phyloP scores from a whole-genome alignment of 1,140 invertebrate genomes.

The Pogonomyrmex californicus region DNA sequence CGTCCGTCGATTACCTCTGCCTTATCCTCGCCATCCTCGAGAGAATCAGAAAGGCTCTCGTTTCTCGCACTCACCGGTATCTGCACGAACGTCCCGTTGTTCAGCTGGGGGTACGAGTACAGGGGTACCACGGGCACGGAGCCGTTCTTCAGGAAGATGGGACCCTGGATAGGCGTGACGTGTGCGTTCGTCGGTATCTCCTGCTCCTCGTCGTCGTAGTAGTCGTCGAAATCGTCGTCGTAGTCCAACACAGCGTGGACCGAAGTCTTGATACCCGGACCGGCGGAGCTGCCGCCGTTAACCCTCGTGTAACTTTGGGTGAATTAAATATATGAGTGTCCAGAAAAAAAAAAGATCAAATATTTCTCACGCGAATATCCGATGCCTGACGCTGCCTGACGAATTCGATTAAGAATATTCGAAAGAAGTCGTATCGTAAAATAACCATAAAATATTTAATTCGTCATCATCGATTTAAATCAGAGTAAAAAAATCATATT shows the following conservation, averaged over 20 bases:
- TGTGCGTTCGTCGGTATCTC: slow-evolving; percentile 80
- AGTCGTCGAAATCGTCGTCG: slow-evolving; percentile 88
- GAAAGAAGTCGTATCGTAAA: not conserved
- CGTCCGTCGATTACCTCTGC: slow-evolving; percentile 67
- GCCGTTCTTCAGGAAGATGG: slow-evolving; percentile 93
- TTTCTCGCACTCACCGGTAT: slow-evolving; percentile 92
- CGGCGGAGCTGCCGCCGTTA: slow-evolving; percentile 84
- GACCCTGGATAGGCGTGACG: slow-evolving; percentile 93
- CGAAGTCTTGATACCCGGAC: slow-evolving; percentile 88
- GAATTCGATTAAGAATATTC: not conserved
- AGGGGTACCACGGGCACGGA: slow-evolving; percentile 94
- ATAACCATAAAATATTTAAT: too few relatives aligned
- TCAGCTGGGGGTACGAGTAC: slow-evolving; percentile 93
- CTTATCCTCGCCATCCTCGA: not conserved
- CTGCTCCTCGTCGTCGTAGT: slow-evolving; percentile 87
- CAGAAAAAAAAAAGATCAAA: too few relatives aligned
- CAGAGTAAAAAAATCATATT: not conserved
- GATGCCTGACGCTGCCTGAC: not conserved
- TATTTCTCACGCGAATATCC: not conserved
- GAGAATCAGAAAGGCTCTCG: slow-evolving; percentile 12
- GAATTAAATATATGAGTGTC: slow-evolving; percentile 16
- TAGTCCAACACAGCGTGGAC: slow-evolving; percentile 91
- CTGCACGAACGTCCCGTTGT: slow-evolving; percentile 94
- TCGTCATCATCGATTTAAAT: not conserved
- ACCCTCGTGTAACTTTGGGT: slow-evolving; percentile 86